Percentiles rank a stretch among this genome's conserved stretches.
phyloP scores from a whole-genome alignment of 2,888 invertebrate genomes.

The Nomada ruficornis region DNA sequence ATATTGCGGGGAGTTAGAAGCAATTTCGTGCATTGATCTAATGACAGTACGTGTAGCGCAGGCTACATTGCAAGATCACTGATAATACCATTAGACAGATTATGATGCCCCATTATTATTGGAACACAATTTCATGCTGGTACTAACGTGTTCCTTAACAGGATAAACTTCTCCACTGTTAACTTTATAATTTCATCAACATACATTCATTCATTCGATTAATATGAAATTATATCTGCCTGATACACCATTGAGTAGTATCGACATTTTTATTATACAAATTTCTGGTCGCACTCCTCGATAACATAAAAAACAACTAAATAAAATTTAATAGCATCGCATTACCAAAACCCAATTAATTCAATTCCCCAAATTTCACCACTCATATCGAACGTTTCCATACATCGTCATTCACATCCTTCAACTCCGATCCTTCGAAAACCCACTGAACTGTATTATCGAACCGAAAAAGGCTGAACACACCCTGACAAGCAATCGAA shows the following conservation, averaged over 20 bases:
- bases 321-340: not conserved
- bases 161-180: not conserved
- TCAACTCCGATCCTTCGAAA: not conserved
- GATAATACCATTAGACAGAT: slow-evolving; percentile 32
- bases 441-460: not conserved
- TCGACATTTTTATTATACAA: no score
- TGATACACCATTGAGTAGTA: no score
- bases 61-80: slow-evolving; percentile 8
- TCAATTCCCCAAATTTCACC: not conserved
- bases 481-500: not conserved
- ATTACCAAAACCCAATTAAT: not conserved
- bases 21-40: not conserved
- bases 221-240: no score
- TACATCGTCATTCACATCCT: no score
- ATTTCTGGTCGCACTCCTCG: no score
- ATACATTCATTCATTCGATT: no score
- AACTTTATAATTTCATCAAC: not conserved
- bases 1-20: not conserved
- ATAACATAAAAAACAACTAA: no score
- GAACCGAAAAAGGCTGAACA: not conserved
- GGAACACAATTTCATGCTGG: not conserved
- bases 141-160: not conserved
- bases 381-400: no score
- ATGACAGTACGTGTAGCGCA: not conserved
- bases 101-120: slow-evolving; percentile 6